phyloP scores from a whole-genome alignment of 2,888 invertebrate genomes.

The Laothoe populi region DNA sequence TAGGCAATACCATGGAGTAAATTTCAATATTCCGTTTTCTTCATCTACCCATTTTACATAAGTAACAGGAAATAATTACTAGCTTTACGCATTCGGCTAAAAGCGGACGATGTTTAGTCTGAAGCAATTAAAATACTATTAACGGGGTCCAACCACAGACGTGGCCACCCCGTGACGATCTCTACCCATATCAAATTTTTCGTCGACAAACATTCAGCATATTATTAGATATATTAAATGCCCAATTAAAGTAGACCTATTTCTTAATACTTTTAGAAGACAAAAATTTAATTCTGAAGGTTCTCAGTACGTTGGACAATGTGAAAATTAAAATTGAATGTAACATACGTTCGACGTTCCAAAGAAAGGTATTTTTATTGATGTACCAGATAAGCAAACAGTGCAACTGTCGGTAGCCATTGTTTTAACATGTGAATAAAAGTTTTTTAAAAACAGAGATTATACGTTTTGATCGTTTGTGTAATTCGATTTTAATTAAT shows the following conservation, averaged over 20 bases:
- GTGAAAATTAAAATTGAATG: conserved; percentile 73
- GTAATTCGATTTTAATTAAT: conserved; percentile 74
- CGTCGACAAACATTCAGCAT: conserved; percentile 56
- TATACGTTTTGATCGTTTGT: conserved; percentile 68
- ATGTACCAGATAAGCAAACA: conserved; percentile 71
- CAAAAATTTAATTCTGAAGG: conserved; percentile 29
- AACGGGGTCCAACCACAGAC: conserved; percentile 52
- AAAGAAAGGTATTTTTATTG: conserved; percentile 74
- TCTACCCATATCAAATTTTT: conserved; percentile 66
- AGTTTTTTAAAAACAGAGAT: conserved; percentile 59
- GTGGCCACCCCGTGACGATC: conserved; percentile 74
- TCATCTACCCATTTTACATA: background rate
- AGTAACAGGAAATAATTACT: conserved; percentile 24
- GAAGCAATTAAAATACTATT: conserved; percentile 73
- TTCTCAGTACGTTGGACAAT: conserved; percentile 49
- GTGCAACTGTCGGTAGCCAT: conserved; percentile 77
- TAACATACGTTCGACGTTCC: conserved; percentile 63
- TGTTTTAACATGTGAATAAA: conserved; percentile 80
- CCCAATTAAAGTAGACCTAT: conserved; percentile 38
- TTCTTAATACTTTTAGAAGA: background rate
- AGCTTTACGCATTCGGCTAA: conserved; percentile 31
- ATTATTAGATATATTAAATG: conserved; percentile 46
- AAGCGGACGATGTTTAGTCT: conserved; percentile 66
- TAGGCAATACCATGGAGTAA: too few species aligned
- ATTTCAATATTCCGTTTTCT: background rate